A percentile compares a stretch with the other conserved stretches of the same genome.
phyloP scores from a whole-genome alignment of 1,140 invertebrate genomes.

The Bombus difficillimus region DNA sequence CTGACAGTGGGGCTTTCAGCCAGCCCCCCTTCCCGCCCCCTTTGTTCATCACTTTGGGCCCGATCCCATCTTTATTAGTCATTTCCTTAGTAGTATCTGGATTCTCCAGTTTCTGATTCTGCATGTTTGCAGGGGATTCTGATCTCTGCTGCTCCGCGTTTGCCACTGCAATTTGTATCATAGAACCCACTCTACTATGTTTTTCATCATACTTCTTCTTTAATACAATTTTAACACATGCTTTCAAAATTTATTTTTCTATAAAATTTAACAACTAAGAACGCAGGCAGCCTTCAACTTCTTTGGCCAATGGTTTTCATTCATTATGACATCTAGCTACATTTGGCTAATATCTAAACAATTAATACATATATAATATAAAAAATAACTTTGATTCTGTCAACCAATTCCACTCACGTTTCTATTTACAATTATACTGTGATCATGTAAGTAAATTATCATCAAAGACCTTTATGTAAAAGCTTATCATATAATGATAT shows the following conservation, averaged over 20 bases:
- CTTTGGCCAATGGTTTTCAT: not conserved
- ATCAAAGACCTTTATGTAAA: not conserved
- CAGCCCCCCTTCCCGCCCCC: conserved; percentile 83
- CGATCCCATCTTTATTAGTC: conserved; percentile 82
- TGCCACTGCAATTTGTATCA: conserved; percentile 81
- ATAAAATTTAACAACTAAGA: conserved; percentile 3
- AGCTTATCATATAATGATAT: not conserved
- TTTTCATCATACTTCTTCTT: conserved; percentile 29
- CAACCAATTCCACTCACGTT: conserved; percentile 59
- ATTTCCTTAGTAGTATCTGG: conserved; percentile 81
- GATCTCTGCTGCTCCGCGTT: conserved; percentile 82
- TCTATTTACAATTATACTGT: conserved; percentile 60
- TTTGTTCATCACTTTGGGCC: conserved; percentile 81
- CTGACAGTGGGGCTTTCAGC: conserved; percentile 82
- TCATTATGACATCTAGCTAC: not conserved
- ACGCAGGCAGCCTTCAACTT: not conserved
- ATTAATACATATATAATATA: not conserved
- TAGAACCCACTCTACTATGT: conserved; percentile 72
- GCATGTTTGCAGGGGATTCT: conserved; percentile 80
- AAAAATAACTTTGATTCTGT: conserved; percentile 57
- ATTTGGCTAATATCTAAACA: not conserved
- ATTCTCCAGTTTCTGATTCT: conserved; percentile 81
- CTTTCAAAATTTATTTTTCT: conserved; percentile 24
- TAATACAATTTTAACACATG: conserved; percentile 50
- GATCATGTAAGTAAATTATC: not conserved